Conservation (phyloP, 2,113 vertebrate species). For the Poeciliopsis prolifica region DNA sequence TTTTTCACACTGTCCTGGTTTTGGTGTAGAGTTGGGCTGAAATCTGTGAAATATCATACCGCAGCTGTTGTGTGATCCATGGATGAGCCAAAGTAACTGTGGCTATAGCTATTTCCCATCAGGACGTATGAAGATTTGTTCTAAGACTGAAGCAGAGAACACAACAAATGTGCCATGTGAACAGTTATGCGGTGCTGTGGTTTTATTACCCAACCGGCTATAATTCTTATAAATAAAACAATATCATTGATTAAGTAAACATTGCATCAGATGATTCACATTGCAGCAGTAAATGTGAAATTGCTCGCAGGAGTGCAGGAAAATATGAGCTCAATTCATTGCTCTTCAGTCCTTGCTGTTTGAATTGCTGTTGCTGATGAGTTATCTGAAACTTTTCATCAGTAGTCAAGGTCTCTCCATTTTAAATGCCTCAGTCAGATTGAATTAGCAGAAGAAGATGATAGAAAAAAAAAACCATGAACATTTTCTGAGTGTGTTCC, state of each 20-base stretch:
- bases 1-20: slow-evolving; percentile 56
- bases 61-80: slow-evolving; percentile 65
- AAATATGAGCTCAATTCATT: slow-evolving; percentile 7
- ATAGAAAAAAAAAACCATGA: background rate
- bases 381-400: slow-evolving; percentile 33
- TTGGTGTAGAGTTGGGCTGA: slow-evolving; percentile 41
- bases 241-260: background rate
- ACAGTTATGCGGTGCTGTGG: slow-evolving; percentile 2
- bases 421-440: slow-evolving; percentile 17
- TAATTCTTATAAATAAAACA: background rate
- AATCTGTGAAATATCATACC: slow-evolving; percentile 59
- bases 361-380: slow-evolving; percentile 9
- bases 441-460: slow-evolving; percentile 9
- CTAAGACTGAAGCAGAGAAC: slow-evolving; percentile 9
- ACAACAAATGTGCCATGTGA: slow-evolving; percentile 13
- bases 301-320: slow-evolving; percentile 3
- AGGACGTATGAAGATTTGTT: slow-evolving; percentile 26
- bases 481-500: background rate
- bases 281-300: slow-evolving; percentile 45
- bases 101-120: slow-evolving; percentile 18
- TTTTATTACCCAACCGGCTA: background rate
- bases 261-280: slow-evolving; percentile 20
- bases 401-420: slow-evolving; percentile 41
- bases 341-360: slow-evolving; percentile 28
- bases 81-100: slow-evolving; percentile 35